These are phyloP conservation scores for Alca torda DNA, from an alignment of 2,797 vertebrate genomes.

Conservation along the genomic window DNA sequence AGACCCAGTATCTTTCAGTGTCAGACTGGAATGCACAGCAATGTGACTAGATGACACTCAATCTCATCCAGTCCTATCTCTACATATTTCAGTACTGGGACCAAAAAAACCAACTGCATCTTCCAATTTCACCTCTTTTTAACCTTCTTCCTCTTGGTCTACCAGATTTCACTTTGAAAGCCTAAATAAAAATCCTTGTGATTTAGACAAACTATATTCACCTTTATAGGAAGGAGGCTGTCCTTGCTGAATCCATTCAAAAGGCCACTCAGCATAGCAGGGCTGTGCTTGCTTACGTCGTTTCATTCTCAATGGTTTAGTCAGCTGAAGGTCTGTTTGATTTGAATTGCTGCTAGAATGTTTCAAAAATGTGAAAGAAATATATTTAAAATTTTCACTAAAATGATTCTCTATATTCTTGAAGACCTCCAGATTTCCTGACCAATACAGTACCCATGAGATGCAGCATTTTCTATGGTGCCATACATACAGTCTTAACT, in stretches of 20 bases:
- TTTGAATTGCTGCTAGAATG: background rate
- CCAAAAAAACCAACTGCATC: background rate
- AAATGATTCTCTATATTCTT: background rate
- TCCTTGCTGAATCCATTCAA: background rate
- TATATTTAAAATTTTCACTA: background rate
- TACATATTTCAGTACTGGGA: background rate
- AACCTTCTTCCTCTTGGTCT: background rate
- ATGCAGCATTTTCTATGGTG: background rate
- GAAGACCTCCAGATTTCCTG: background rate
- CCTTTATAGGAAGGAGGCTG: background rate
- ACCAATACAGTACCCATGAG: background rate
- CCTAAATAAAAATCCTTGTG: background rate
- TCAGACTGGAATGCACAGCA: background rate
- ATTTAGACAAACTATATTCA: background rate
- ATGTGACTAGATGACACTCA: background rate
- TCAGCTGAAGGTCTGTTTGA: background rate
- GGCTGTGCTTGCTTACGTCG: background rate
- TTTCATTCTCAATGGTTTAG: background rate
- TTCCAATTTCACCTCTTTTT: background rate
- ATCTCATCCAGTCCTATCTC: background rate
- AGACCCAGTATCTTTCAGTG: background rate
- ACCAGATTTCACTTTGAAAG: background rate
- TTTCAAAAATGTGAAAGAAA: background rate
- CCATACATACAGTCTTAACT: background rate
- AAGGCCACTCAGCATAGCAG: background rate